Conservation (phyloP, 2,888 invertebrate genomes). For the Andrena flavipes region DNA sequence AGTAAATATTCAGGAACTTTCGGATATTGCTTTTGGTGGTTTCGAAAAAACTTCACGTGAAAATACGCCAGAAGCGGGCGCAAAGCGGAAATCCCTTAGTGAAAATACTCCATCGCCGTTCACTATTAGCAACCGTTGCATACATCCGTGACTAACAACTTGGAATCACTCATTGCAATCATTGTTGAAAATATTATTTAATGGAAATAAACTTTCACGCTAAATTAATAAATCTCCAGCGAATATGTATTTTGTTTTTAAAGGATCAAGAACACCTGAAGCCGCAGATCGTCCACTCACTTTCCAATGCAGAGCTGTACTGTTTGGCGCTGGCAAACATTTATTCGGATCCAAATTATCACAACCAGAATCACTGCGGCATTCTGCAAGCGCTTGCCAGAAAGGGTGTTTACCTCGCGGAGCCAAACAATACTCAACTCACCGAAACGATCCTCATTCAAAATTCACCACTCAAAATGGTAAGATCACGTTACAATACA, state of each 20-base stretch:
- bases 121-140: no score
- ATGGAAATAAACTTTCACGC: background rate
- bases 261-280: slow-evolving; percentile 97
- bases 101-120: no score
- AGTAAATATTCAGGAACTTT: no score
- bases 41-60: no score
- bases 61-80: no score
- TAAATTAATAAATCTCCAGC: no score
- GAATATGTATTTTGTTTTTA: background rate
- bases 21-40: no score
- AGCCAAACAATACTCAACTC: slow-evolving; percentile 94
- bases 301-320: slow-evolving; percentile 97
- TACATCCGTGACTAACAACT: no score
- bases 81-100: no score
- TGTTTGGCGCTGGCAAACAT: slow-evolving; percentile 97
- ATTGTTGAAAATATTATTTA: background rate
- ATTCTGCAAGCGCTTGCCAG: slow-evolving; percentile 96
- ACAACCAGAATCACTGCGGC: slow-evolving; percentile 97
- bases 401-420: slow-evolving; percentile 94
- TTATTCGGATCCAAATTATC: slow-evolving; percentile 98
- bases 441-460: slow-evolving; percentile 98
- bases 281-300: slow-evolving; percentile 95
- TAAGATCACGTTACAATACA: slow-evolving; percentile 84
- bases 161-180: no score
- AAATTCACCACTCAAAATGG: slow-evolving; percentile 97